These are phyloP conservation scores for Aix galericulata DNA, from an alignment of 2,113 vertebrate species.

Conservation along the genomic window DNA sequence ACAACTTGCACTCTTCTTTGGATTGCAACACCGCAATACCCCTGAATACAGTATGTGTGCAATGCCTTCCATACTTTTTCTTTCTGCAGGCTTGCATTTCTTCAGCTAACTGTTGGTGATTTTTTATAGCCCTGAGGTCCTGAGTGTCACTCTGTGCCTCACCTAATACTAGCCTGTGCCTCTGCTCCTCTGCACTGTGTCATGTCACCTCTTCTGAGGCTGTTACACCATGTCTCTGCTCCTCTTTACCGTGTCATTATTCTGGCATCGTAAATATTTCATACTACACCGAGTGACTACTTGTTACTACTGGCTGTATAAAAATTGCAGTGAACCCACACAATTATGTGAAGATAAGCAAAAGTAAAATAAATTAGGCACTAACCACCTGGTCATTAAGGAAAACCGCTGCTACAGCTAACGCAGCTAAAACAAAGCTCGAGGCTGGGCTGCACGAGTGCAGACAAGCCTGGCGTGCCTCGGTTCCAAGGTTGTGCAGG, in stretches of 20 bases:
- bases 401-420: constrained; percentile 51
- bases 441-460: not conserved
- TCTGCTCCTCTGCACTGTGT: not conserved
- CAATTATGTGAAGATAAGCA: constrained; percentile 26
- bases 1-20: not conserved
- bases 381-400: constrained; percentile 56
- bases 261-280: constrained; percentile 34
- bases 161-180: accelerated
- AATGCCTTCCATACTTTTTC: not conserved
- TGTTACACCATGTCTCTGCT: not conserved
- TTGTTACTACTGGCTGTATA: not conserved
- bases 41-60: not conserved
- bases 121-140: not conserved
- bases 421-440: constrained; percentile 14
- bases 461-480: not conserved
- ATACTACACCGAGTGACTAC: not conserved
- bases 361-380: constrained; percentile 41
- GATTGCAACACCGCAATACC: not conserved
- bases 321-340: constrained; percentile 4
- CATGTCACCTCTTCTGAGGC: not conserved
- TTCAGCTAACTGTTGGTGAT: not conserved
- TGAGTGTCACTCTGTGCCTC: not conserved
- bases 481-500: not conserved
- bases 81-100: not conserved
- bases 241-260: not conserved